Percentiles rank a stretch among this genome's conserved stretches.
Conservation (phyloP, 2,113 vertebrate species). For the Chlorocebus sabaeus region DNA sequence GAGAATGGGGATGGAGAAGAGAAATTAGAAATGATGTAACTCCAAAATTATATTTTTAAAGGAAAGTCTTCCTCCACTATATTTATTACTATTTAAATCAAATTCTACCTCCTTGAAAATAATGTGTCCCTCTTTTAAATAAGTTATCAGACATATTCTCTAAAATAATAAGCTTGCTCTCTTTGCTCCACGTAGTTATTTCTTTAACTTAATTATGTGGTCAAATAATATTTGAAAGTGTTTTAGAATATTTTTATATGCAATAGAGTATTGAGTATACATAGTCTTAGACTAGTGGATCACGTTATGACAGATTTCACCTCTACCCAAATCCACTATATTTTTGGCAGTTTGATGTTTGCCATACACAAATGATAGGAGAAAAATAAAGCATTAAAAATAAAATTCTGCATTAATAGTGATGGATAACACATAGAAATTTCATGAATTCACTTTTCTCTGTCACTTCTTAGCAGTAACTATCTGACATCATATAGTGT, state of each 20-base stretch:
- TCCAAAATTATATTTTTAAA: not conserved
- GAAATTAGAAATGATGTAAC: not conserved
- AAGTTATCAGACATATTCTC: not conserved
- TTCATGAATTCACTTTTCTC: not conserved
- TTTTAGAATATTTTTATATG: not conserved
- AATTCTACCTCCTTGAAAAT: not conserved
- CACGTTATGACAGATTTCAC: not conserved
- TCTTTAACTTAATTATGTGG: slow-evolving; percentile 11
- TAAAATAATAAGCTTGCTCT: not conserved
- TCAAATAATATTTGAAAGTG: not conserved
- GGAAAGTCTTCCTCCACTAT: not conserved
- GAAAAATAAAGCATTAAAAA: not conserved
- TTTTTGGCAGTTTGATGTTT: not conserved
- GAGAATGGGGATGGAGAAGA: not conserved
- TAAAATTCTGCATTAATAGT: not conserved
- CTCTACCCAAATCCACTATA: not conserved
- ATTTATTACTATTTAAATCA: not conserved
- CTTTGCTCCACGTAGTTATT: not conserved
- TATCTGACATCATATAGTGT: not conserved
- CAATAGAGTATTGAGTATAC: not conserved
- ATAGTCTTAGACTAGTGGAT: not conserved
- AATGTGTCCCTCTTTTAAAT: not conserved
- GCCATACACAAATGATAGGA: not conserved
- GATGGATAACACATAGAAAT: not conserved
- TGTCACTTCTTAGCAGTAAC: not conserved